These are phyloP conservation scores for Leptatherina wallacei DNA, from an alignment of 2,797 vertebrate genomes.

Conservation along the genomic window DNA sequence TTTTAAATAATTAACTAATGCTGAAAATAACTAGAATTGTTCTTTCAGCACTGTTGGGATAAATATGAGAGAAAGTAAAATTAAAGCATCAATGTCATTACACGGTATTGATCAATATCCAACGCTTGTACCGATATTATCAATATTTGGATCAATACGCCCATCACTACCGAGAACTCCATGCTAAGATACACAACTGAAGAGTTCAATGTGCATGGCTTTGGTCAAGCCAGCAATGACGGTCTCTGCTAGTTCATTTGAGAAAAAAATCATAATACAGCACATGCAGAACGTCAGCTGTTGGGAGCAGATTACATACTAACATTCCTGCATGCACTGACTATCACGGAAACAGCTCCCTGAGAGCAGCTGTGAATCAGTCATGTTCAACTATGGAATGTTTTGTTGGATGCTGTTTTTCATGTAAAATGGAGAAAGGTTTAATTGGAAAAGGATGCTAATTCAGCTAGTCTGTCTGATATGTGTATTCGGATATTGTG, in stretches of 20 bases:
- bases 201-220: not conserved
- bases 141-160: no score
- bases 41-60: no score
- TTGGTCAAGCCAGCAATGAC: slow-evolving; percentile 4
- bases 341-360: not conserved
- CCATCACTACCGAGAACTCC: not conserved
- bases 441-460: not conserved
- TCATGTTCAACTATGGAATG: slow-evolving; percentile 7
- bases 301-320: slow-evolving; percentile 8
- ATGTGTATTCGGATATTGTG: not conserved
- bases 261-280: slow-evolving; percentile 18
- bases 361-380: slow-evolving; percentile 2
- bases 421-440: not conserved
- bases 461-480: not conserved
- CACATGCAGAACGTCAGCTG: not conserved
- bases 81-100: no score
- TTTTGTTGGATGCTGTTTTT: not conserved
- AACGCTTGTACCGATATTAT: no score
- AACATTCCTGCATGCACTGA: slow-evolving; percentile 9
- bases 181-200: slow-evolving; percentile 5
- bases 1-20: no score
- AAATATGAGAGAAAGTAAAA: no score
- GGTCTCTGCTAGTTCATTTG: slow-evolving; percentile 1
- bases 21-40: no score
- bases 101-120: no score